These are phyloP conservation scores for Pseudomugil gertrudae DNA, from an alignment of 2,797 vertebrate genomes.

Conservation along the genomic window DNA sequence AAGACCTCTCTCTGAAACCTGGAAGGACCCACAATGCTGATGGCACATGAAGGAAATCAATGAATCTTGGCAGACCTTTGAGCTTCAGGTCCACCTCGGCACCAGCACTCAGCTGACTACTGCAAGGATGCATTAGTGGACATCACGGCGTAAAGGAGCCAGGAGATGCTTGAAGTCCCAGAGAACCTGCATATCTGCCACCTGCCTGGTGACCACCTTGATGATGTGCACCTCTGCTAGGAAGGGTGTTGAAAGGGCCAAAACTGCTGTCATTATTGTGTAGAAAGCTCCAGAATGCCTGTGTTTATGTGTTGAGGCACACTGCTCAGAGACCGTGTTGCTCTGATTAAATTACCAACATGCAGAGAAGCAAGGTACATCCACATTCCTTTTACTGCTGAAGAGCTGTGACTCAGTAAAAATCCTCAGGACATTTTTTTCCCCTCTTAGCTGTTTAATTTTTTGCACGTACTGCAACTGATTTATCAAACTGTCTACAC, in stretches of 20 bases:
- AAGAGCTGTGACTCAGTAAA: slow-evolving; percentile 16
- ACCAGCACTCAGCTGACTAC: slow-evolving; percentile 75
- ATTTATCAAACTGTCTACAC: slow-evolving; percentile 44
- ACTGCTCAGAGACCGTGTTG: slow-evolving; percentile 70
- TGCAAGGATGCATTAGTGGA: slow-evolving; percentile 71
- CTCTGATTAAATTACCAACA: slow-evolving; percentile 62
- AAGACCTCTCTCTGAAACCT: slow-evolving; percentile 46
- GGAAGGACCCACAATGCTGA: slow-evolving; percentile 58
- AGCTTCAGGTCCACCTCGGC: slow-evolving; percentile 65
- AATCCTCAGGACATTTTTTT: neutral
- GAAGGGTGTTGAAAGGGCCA: slow-evolving; percentile 27
- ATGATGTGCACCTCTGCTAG: slow-evolving; percentile 42
- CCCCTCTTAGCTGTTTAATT: slow-evolving; percentile 17
- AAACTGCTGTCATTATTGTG: slow-evolving; percentile 31
- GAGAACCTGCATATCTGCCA: neutral
- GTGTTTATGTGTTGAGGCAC: slow-evolving; percentile 21
- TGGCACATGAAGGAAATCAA: slow-evolving; percentile 48
- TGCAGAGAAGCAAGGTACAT: slow-evolving; percentile 9
- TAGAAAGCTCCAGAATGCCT: slow-evolving; percentile 5
- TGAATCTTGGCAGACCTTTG: slow-evolving; percentile 62
- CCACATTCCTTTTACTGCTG: slow-evolving; percentile 12
- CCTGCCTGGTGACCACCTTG: slow-evolving; percentile 33
- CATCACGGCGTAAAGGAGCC: slow-evolving; percentile 65
- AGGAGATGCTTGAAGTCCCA: neutral
- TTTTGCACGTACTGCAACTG: slow-evolving; percentile 9